Evolutionary conservation across 1,140 invertebrate species (phyloP), one percentile per base, ranked within the genome.

Genomic region (Sinonovacula constricta): DNA sequence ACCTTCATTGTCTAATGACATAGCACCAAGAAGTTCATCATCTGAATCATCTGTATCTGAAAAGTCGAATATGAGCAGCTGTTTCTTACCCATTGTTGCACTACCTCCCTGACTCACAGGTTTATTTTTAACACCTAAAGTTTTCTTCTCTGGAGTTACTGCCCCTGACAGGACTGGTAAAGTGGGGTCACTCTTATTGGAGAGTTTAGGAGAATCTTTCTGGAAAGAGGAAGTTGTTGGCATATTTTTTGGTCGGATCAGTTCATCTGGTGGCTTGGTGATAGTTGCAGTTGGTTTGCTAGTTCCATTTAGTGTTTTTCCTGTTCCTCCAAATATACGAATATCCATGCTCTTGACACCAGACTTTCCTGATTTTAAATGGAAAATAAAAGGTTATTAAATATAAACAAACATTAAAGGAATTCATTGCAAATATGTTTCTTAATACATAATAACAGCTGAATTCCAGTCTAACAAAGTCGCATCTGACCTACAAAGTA

Each of bases 301-400:
- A 45, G 36, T 22, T 39, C 28, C n/a, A n/a, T 2, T 51, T n/a
- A 72, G 28, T 49, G 56, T 33, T 49, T 81, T 75, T 33, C 71
- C 79, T 28, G 67, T 54, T 31, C 72, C 79, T 22, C 65, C 66
- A 71, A 81, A 81, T 69, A 66, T 70, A 26, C 79, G n/a, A 24
- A 81, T 81, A 45, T 81, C 79, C 45, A 67, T 60, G 60, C 33
- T 76, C 31, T 81, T 81, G 3, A 57, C 62, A 5, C 31, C 36
- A 3, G 66, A 34, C 51, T 76, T 69, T 57, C 53, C 65, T 81
- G 53, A n/a, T n/a, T n/a, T n/a, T n/a, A n/a, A n/a, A n/a, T n/a
- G n/a, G n/a, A n/a, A n/a, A n/a, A n/a, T n/a, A n/a, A n/a, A n/a
- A n/a, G n/a, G n/a, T n/a, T n/a, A n/a, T n/a, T n/a, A n/a, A n/a